These are phyloP conservation scores for Eudyptes chrysolophus DNA, from an alignment of 2,113 vertebrate genomes.

Conservation along the genomic window DNA sequence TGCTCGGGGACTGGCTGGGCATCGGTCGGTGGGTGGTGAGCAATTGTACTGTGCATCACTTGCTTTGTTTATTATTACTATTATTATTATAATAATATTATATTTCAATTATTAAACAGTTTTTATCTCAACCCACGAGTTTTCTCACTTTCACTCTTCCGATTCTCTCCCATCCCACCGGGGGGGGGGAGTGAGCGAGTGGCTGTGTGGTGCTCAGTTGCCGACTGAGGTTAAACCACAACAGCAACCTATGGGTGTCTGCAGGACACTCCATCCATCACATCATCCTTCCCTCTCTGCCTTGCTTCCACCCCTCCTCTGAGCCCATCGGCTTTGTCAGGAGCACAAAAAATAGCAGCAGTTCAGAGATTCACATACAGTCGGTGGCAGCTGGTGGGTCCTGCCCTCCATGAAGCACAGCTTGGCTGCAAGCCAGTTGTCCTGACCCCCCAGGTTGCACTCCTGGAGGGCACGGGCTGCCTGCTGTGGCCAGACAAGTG, in stretches of 20 bases:
- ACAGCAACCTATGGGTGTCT: neutral
- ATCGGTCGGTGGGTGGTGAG: too few relatives aligned
- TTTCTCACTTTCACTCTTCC: too few relatives aligned
- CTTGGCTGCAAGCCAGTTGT: neutral
- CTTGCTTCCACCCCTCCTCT: neutral
- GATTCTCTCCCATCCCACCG: too few relatives aligned
- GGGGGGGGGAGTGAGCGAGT: too few relatives aligned
- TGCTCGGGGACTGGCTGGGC: too few relatives aligned
- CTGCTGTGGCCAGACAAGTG: neutral
- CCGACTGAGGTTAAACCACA: too few relatives aligned
- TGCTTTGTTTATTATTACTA: too few relatives aligned
- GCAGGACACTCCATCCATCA: neutral
- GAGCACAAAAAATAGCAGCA: neutral
- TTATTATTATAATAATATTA: too few relatives aligned
- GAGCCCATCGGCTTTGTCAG: neutral
- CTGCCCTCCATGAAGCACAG: neutral
- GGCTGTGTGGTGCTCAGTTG: too few relatives aligned
- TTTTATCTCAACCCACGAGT: too few relatives aligned
- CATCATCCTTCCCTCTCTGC: neutral
- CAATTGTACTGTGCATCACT: too few relatives aligned
- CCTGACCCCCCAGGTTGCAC: neutral
- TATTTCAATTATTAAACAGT: too few relatives aligned
- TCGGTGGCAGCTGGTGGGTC: neutral
- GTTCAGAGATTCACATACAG: neutral
- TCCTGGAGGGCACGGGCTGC: neutral